Percentiles rank a stretch among this genome's conserved stretches.
Conservation (phyloP, 2,113 vertebrate genomes). For the Brachirus orientalis region DNA sequence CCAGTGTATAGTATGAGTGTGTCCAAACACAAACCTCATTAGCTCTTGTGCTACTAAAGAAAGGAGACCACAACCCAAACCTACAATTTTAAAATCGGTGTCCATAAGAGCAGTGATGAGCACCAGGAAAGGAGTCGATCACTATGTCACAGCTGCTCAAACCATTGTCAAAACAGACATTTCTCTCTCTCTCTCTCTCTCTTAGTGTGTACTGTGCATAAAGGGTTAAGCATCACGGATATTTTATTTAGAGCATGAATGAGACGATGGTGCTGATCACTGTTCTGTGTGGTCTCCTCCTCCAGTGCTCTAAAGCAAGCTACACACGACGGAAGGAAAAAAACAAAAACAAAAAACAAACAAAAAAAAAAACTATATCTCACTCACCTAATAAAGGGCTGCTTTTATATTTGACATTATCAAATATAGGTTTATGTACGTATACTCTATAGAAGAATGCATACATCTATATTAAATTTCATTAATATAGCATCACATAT, state of each 20-base stretch:
- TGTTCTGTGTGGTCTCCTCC: slow-evolving; percentile 36
- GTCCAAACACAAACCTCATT: slow-evolving; percentile 23
- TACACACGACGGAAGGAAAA: slow-evolving; percentile 34
- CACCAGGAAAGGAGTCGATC: slow-evolving; percentile 26
- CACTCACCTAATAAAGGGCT: slow-evolving; percentile 69
- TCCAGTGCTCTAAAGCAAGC: slow-evolving; percentile 47
- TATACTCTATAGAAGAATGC: slow-evolving; percentile 72
- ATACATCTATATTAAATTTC: slow-evolving; percentile 75
- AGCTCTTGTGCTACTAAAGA: slow-evolving; percentile 54
- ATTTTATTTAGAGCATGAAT: background rate
- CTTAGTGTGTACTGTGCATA: background rate
- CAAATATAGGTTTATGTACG: slow-evolving; percentile 78
- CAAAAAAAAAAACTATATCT: slow-evolving; percentile 50
- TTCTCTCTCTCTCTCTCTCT: background rate
- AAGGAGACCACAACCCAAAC: slow-evolving; percentile 28
- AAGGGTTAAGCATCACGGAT: slow-evolving; percentile 20
- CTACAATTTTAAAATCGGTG: background rate
- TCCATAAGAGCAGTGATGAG: slow-evolving; percentile 38
- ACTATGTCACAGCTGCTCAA: background rate
- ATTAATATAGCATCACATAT: slow-evolving; percentile 73
- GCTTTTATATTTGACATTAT: slow-evolving; percentile 74
- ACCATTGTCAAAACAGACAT: too few relatives aligned
- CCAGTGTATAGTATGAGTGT: slow-evolving; percentile 69
- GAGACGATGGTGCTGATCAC: slow-evolving; percentile 28
- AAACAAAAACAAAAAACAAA: slow-evolving; percentile 42